Conservation (phyloP, 2,888 invertebrate genomes). For the Octonoba sinensis region DNA sequence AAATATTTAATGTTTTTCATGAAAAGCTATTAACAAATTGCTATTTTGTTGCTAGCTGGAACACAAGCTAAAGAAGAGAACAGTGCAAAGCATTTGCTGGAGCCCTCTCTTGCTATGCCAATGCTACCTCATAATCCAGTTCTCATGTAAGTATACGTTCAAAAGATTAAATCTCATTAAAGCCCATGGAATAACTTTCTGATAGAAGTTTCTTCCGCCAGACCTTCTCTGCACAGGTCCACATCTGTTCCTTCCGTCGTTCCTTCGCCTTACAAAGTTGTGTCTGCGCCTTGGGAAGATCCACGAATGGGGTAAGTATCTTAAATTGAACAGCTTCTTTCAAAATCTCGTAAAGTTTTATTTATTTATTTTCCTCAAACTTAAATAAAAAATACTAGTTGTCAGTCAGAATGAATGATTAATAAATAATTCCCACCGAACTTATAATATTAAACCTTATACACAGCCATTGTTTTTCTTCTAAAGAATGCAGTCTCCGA, state of each 20-base stretch:
- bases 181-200: neutral
- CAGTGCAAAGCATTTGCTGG: conserved; percentile 55
- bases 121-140: conserved; percentile 43
- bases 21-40: neutral
- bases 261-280: conserved; percentile 51
- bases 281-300: conserved; percentile 61
- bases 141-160: conserved; percentile 40
- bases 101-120: conserved; percentile 27
- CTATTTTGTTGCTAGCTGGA: conserved; percentile 30
- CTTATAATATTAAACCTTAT: no score
- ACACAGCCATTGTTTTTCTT: no score
- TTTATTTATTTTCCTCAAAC: no score
- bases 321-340: no score
- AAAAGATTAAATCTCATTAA: neutral
- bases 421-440: no score
- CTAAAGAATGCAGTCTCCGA: no score
- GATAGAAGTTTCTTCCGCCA: conserved; percentile 11
- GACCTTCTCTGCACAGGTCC: conserved; percentile 57
- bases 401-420: no score
- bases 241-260: conserved; percentile 62
- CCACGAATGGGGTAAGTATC: conserved; percentile 40
- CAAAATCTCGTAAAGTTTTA: no score
- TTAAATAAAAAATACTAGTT: no score
- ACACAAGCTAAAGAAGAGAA: conserved; percentile 62
- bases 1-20: neutral